Conservation (phyloP, 30 jellyfish, hydroid and myxozoan species). For the Haliclystus octoradiatus region DNA sequence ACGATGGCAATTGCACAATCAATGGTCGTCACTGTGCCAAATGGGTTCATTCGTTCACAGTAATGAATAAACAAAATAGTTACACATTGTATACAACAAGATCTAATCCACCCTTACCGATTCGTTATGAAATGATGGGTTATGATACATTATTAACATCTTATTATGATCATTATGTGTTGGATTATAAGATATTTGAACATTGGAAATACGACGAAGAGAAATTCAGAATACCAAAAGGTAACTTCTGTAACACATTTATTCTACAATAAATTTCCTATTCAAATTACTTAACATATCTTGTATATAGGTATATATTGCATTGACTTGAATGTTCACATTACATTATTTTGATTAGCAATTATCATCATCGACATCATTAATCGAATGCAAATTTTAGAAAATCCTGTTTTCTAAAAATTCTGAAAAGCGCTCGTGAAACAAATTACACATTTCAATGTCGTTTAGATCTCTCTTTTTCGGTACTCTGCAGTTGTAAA, state of each 20-base stretch:
- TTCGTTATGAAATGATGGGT: conserved; percentile 96
- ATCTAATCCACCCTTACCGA: conserved; percentile 49
- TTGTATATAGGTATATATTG: too few species aligned
- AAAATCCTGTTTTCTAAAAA: too few species aligned
- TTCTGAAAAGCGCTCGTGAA: too few species aligned
- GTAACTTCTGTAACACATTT: conserved; percentile 24
- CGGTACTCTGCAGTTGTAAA: too few species aligned
- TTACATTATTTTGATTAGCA: too few species aligned
- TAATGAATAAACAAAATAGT: conserved; percentile 53
- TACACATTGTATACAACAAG: conserved; percentile 81
- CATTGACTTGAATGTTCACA: too few species aligned
- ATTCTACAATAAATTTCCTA: too few species aligned
- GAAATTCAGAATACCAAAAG: conserved; percentile 65
- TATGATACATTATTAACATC: conserved; percentile 81
- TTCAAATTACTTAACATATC: too few species aligned
- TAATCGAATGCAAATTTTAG: too few species aligned
- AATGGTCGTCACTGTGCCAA: conserved; percentile 52
- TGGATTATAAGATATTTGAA: conserved; percentile 47
- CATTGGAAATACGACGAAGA: conserved; percentile 63
- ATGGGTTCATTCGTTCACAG: conserved; percentile 70
- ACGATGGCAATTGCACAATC: conserved; percentile 53
- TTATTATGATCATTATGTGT: conserved; percentile 69
- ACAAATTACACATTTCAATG: too few species aligned
- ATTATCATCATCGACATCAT: too few species aligned
- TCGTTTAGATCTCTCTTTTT: too few species aligned